Percentiles rank a stretch among this genome's conserved stretches.
phyloP scores from a whole-genome alignment of 2,797 vertebrate species.

The Harpagifer antarcticus region DNA sequence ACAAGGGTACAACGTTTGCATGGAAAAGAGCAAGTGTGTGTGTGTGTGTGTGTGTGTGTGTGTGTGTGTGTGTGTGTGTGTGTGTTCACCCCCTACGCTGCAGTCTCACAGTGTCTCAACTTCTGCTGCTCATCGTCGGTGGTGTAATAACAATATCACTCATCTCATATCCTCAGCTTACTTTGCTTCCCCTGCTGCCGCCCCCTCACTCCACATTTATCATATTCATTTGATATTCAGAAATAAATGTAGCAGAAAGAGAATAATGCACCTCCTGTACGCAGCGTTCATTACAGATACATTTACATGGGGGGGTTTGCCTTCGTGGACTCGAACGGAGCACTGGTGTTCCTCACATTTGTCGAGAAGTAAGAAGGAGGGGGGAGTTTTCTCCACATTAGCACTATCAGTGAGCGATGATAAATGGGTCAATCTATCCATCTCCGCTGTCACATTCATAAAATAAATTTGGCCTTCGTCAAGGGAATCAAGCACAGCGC shows the following conservation, averaged over 20 bases:
- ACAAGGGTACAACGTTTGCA: conserved; percentile 42
- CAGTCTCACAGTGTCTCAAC: conserved; percentile 64
- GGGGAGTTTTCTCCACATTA: conserved; percentile 69
- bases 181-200: conserved; percentile 53
- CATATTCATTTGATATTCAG: conserved; percentile 87
- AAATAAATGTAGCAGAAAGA: conserved; percentile 90
- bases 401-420: conserved; percentile 73
- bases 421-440: conserved; percentile 78
- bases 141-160: conserved; percentile 80
- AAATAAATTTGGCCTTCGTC: conserved; percentile 79
- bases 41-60: conserved; percentile 20
- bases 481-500: conserved; percentile 72
- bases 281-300: conserved; percentile 83
- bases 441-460: conserved; percentile 76
- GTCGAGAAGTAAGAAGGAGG: conserved; percentile 40
- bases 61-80: conserved; percentile 12
- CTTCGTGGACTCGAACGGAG: conserved; percentile 76
- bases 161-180: conserved; percentile 78
- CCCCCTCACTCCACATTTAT: conserved; percentile 81
- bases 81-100: conserved; percentile 24
- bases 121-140: conserved; percentile 67
- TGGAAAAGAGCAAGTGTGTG: conserved; percentile 27
- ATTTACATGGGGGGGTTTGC: conserved; percentile 81
- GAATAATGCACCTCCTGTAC: conserved; percentile 84
- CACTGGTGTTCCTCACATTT: conserved; percentile 75